These are phyloP conservation scores for Trissolcus brochymenae DNA, from an alignment of 2,888 invertebrate genomes.

Conservation along the genomic window DNA sequence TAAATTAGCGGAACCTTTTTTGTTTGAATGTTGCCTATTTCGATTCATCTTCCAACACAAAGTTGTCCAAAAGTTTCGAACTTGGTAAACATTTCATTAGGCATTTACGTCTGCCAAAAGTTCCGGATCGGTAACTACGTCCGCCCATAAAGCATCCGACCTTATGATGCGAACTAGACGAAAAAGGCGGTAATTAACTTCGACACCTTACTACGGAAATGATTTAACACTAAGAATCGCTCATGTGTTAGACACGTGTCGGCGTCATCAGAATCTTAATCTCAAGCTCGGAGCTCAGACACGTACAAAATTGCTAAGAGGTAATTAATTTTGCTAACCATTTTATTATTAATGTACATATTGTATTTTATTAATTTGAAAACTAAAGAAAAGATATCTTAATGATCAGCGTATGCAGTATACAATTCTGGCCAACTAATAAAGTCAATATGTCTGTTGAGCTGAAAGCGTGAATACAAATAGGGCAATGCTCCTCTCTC, in stretches of 20 bases:
- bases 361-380: no score
- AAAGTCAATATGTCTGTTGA: conserved; percentile 5
- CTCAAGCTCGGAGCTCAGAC: no score
- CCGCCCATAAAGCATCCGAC: conserved; percentile 38
- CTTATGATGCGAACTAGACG: conserved; percentile 66
- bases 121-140: conserved; percentile 46
- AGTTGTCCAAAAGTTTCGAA: conserved; percentile 9
- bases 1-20: background rate
- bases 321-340: no score
- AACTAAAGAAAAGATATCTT: no score
- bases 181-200: conserved; percentile 71
- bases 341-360: no score
- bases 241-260: conserved; percentile 47
- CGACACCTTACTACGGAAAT: conserved; percentile 65
- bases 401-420: no score
- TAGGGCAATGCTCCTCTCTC: conserved; percentile 66
- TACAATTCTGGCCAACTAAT: no score
- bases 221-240: conserved; percentile 46
- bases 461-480: conserved; percentile 59
- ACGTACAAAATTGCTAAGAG: no score
- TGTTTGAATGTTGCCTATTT: background rate
- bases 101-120: conserved; percentile 15
- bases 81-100: conserved; percentile 27
- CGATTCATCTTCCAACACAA: conserved; percentile 1
- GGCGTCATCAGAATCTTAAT: conserved; percentile 1